Evolutionary conservation across 2,797 vertebrate species (phyloP).

Genomic region (Typhlichthys subterraneus): DNA sequence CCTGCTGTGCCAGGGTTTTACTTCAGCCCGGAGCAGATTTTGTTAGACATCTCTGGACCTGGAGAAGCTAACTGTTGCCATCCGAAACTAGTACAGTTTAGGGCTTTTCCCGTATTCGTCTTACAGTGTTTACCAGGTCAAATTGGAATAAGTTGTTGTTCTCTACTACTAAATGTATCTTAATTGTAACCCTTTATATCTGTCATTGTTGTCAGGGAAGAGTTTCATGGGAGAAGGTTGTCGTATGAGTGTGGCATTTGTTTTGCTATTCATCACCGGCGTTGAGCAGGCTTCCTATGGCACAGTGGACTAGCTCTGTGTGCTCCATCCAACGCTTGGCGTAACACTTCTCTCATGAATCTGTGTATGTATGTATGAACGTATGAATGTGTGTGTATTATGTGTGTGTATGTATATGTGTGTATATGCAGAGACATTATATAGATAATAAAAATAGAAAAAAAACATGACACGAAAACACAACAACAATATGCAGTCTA

Average conservation of each 20-base stretch:
- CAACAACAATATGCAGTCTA: no score
- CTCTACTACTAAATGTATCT: constrained; percentile 12
- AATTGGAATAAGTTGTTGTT: constrained; percentile 19
- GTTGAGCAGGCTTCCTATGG: no score
- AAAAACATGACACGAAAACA: no score
- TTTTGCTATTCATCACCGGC: constrained; percentile 21
- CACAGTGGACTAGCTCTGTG: no score
- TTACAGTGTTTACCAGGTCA: constrained; percentile 8
- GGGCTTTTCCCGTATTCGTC: constrained; percentile 28
- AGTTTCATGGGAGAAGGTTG: constrained; percentile 40
- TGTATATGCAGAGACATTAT: no score
- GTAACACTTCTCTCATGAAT: constrained; percentile 79
- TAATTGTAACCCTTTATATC: constrained; percentile 12
- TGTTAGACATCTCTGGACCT: constrained; percentile 44
- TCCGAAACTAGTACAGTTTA: background rate
- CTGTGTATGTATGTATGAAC: constrained; percentile 17
- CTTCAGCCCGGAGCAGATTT: constrained; percentile 24
- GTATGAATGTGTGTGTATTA: no score
- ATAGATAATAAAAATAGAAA: no score
- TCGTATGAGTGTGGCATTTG: constrained; percentile 37
- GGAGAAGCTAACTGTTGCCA: constrained; percentile 8
- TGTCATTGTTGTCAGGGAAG: constrained; percentile 16
- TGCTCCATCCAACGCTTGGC: constrained; percentile 57
- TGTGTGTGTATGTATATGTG: no score
- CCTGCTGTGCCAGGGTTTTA: constrained; percentile 36